These are phyloP conservation scores for Gymnoscelis rufifasciata DNA, from an alignment of 2,888 invertebrate species.

Conservation along the genomic window DNA sequence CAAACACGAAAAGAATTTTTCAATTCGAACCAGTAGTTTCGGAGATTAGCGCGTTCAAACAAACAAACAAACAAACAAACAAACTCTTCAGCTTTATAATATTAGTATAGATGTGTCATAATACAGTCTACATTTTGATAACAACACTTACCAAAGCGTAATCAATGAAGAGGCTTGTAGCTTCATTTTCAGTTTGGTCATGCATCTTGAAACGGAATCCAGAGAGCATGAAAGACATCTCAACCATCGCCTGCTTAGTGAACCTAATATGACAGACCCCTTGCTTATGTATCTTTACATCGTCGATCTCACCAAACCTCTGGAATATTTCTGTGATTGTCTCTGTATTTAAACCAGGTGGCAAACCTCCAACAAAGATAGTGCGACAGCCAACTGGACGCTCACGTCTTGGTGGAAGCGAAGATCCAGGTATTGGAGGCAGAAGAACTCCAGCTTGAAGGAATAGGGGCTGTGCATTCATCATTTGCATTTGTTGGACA, in stretches of 20 bases:
- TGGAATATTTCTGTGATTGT: constrained; percentile 92
- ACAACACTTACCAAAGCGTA: constrained; percentile 83
- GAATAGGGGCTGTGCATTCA: constrained; percentile 45
- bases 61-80: too few species aligned
- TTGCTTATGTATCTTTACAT: constrained; percentile 88
- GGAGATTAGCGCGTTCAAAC: too few species aligned
- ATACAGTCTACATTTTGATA: too few species aligned
- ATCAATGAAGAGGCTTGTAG: constrained; percentile 92
- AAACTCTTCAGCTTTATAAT: too few species aligned
- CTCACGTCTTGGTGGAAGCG: constrained; percentile 19
- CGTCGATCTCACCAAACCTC: constrained; percentile 74
- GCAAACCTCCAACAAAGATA: constrained; percentile 95
- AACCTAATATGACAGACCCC: constrained; percentile 95
- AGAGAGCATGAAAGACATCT: constrained; percentile 89
- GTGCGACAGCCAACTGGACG: constrained; percentile 86
- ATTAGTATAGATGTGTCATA: too few species aligned
- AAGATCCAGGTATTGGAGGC: constrained; percentile 89
- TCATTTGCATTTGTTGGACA: constrained; percentile 43
- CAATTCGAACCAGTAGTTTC: too few species aligned
- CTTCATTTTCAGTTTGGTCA: constrained; percentile 83
- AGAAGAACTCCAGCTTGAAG: constrained; percentile 89
- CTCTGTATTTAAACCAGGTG: constrained; percentile 88
- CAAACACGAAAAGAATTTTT: too few species aligned
- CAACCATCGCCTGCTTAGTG: constrained; percentile 87
- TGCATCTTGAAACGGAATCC: constrained; percentile 86